Percentiles rank a stretch among this genome's conserved stretches.
phyloP scores from a whole-genome alignment of 2,113 vertebrate species.

The Saguinus midas region DNA sequence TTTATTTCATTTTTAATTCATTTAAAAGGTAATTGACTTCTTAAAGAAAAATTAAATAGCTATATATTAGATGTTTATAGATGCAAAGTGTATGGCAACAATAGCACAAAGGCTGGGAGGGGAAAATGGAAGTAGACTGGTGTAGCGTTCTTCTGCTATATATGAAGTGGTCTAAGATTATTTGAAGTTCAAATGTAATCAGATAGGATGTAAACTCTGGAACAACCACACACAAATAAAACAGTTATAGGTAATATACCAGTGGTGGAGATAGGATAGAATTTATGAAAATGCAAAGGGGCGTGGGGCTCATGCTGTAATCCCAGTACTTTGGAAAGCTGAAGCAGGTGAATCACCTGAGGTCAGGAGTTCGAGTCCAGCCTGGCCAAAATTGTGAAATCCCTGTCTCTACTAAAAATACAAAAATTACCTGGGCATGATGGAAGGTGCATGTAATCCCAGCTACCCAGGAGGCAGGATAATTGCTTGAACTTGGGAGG shows the following conservation, averaged over 20 bases:
- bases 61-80: not conserved
- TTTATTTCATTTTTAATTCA: not conserved
- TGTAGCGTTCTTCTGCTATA: not conserved
- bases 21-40: not conserved
- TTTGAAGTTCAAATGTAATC: not conserved
- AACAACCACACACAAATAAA: not conserved
- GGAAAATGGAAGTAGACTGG: not conserved
- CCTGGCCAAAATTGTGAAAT: no score
- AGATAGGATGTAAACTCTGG: not conserved
- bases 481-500: no score
- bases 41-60: not conserved
- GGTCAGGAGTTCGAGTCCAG: no score
- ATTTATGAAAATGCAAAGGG: rapidly evolving
- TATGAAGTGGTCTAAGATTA: not conserved
- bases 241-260: not conserved
- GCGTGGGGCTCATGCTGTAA: no score
- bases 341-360: no score
- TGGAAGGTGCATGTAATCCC: no score
- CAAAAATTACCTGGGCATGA: no score
- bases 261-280: not conserved
- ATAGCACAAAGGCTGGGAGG: not conserved
- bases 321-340: no score
- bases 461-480: no score
- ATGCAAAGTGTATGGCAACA: not conserved
- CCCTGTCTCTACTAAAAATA: no score